Base-by-base conservation (phyloP, 2,113 vertebrate species). In the Bambusicola thoracicus region DNA sequence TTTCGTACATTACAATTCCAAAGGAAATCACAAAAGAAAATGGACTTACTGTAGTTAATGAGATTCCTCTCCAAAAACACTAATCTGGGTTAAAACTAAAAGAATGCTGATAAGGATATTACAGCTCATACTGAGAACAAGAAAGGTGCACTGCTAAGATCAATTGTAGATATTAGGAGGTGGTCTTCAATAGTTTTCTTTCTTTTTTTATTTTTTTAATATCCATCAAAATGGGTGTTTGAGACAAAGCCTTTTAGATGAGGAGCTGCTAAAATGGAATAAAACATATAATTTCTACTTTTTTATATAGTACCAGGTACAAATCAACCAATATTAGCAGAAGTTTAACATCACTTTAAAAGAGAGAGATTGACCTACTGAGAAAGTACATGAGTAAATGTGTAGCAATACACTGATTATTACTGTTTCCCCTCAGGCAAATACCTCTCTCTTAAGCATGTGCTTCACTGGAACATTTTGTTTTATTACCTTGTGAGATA, bases 401-500 rank as follows among this genome's bases (percentile, higher is more conserved):
- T 98, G 98, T 98, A 97, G 98, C 97, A 96, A 97, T 97, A 98
- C 98, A 98, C 97, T 97, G 96, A 98, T 98, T 98, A 98, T 98
- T 98, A 98, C 98, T 98, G 98, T 98, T 98, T 98, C 98, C 98
- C 99, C 99, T 98, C 98, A 98, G 99, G 99, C 99, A 98, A 99
- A 98, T 98, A 98, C 98, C 98, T 98, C 98, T 98, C 98, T 98
- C 98, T 97, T 98, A 98, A 98, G 98, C 98, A 95, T 93, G 98
- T 97, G 98, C 96, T 97, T 96, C 98, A 97, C 94, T 96, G 98
- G 98, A 98, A 98, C 98, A 97, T 98, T 99, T 99, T 99, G 98
- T 98, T 99, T 99, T 98, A 99, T 99, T 99, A 99, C 99, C 98
- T 98, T 98, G 98, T 97, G 98, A 98, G 98, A 98, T 98, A 98